Evolutionary conservation across 1,140 invertebrate species (phyloP), one percentile per base, ranked within the genome.

Genomic region (Meteorus sp.): DNA sequence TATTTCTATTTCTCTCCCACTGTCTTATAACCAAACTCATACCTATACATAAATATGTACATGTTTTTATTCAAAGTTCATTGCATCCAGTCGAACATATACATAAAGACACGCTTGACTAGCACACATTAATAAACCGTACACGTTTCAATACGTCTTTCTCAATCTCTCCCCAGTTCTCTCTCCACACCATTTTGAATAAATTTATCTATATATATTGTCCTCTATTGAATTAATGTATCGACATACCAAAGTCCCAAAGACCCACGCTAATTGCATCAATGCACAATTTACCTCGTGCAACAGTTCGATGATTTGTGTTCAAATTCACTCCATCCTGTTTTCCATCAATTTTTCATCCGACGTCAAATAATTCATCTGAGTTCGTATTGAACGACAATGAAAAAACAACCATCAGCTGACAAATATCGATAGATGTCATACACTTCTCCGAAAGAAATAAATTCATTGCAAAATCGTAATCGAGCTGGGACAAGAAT

Each of bases 231-330:
- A 33, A 33, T 11, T 11, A 33, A 39, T 39, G 35, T 39, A 39
- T 67, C 65, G 54, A 23, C 54, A 54, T 64, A n/a, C n/a, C 57
- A 29, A 61, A 54, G 64, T 62, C 50, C 63, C 59, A 73, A 68
- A 74, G 65, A 71, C 53, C 62, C 65, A 65, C 61, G 60, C 71
- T 74, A 75, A 75, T 74, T 75, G 71, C 73, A 74, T 74, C 73
- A 74, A 67, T 71, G 71, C 74, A 73, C 72, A 68, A 66, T 71
- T 71, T 63, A 60, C 70, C 67, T 62, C 65, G 59, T 69, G 68
- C 66, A 71, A 68, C 72, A 62, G 70, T n/a, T n/a, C n/a, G n/a
- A n/a, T n/a, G n/a, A n/a, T n/a, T n/a, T n/a, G n/a, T n/a, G n/a
- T n/a, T n/a, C n/a, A n/a, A n/a, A n/a, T n/a, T n/a, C n/a, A n/a